Evolutionary conservation across 2,888 invertebrate genomes (phyloP), one percentile per base, ranked within the genome.

Genomic region (Catocala fraxini): DNA sequence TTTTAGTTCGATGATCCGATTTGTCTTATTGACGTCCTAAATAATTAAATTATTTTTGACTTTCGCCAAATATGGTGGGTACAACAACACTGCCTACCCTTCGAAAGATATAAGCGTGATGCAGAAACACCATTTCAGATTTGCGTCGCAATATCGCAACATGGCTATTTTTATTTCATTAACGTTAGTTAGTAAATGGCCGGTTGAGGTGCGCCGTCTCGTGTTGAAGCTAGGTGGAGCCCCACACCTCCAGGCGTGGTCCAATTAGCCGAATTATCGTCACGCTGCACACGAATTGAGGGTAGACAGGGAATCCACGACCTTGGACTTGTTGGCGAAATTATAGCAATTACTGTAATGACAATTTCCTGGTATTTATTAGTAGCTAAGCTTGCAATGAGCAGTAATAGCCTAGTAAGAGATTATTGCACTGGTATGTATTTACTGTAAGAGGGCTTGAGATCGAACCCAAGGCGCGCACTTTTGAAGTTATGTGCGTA

Each of bases 151-250:
- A 46, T 46, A 15, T 9, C 46, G 15, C 12, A 45, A 45, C 46
- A 15, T 7, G 15, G 34, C n/a, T 33, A n/a, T 34, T 48, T 11
- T 48, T 42, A 52, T 57, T 57, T 46, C 53, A 57, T 62, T 57
- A 62, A 10, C 6, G 35, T 46, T 33, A 15, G 48, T 54, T 54
- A 49, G 48, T 39, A 53, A 52, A 47, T 56, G 41, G 52, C n/a
- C 46, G 10, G 4, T 13, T 6, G 1, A 51, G 74, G 76, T 43
- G 76, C 11, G 76, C 65, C 52, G 34, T 68, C 12, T 72, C 76
- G 76, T 75, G 74, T 45, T 15, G 39, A 57, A 64, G 59, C 57
- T 42, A 59, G 74, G 74, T 59, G 66, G 25, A 57, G 60, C 11
- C 10, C 41, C 13, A 6, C 56, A 51, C 58, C 54, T 34, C 13